Conservation (phyloP, 2,797 vertebrate species). For the Arnoldichthys spilopterus region DNA sequence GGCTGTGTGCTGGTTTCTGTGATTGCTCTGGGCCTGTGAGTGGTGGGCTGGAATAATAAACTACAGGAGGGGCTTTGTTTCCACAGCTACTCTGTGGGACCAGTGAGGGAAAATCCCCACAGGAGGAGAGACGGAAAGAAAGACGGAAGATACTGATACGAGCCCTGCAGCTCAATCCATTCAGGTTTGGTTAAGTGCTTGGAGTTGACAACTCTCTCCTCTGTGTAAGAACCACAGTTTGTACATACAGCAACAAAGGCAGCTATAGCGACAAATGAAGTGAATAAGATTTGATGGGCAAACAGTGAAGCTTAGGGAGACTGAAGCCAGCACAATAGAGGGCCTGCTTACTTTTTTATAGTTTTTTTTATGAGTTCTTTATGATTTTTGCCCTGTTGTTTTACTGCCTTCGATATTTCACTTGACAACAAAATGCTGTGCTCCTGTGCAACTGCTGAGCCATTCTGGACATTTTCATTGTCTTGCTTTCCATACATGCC, state of each 20-base stretch:
- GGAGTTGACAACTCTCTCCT: slow-evolving; percentile 55
- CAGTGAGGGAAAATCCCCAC: slow-evolving; percentile 58
- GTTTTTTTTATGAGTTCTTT: slow-evolving; percentile 30
- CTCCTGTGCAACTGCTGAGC: slow-evolving; percentile 4
- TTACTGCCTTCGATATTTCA: slow-evolving; percentile 43
- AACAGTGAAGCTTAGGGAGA: slow-evolving; percentile 33
- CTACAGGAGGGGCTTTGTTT: slow-evolving; percentile 49
- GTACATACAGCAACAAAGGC: slow-evolving; percentile 24
- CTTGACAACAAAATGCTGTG: slow-evolving; percentile 32
- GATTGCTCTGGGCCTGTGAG: slow-evolving; percentile 47
- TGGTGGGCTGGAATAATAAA: slow-evolving; percentile 48
- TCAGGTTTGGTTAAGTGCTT: slow-evolving; percentile 56
- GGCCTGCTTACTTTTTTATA: slow-evolving; percentile 42
- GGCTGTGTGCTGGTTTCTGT: slow-evolving; percentile 49
- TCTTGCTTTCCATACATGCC: slow-evolving; percentile 29
- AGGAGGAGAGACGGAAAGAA: slow-evolving; percentile 43
- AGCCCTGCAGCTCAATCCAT: slow-evolving; percentile 48
- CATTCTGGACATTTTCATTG: slow-evolving; percentile 42
- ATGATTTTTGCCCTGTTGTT: slow-evolving; percentile 20
- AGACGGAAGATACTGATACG: slow-evolving; percentile 50
- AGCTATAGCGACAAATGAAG: slow-evolving; percentile 34
- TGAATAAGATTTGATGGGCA: slow-evolving; percentile 24
- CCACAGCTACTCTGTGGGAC: slow-evolving; percentile 33
- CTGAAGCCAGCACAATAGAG: slow-evolving; percentile 14
- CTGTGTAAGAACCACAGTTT: slow-evolving; percentile 17